Conservation (phyloP, 2,113 vertebrate species). For the Plecturocebus donacophilus region DNA sequence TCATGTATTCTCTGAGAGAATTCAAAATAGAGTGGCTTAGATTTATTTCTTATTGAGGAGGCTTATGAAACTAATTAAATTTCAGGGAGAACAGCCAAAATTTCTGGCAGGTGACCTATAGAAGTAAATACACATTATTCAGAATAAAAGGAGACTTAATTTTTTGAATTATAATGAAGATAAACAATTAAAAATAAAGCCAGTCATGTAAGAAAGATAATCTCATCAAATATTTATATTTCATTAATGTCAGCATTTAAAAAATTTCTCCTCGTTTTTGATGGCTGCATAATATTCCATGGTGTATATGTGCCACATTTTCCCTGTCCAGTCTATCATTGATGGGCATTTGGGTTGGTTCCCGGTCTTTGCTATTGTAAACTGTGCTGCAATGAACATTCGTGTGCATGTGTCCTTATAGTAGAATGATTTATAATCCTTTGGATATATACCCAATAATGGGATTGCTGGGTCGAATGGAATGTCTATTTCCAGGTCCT, state of each 20-base stretch:
- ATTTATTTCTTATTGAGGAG: constrained; percentile 40
- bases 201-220: background rate
- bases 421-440: too few species aligned
- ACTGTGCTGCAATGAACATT: too few species aligned
- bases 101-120: background rate
- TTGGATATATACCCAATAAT: too few species aligned
- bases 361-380: too few species aligned
- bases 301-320: too few species aligned
- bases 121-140: background rate
- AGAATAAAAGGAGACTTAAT: background rate
- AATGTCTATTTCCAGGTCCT: too few species aligned
- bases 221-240: constrained; percentile 23
- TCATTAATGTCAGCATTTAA: background rate
- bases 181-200: constrained; percentile 34
- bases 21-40: background rate
- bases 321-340: too few species aligned
- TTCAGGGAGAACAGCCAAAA: constrained; percentile 31
- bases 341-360: too few species aligned
- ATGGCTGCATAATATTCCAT: too few species aligned
- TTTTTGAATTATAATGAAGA: background rate
- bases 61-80: constrained; percentile 62
- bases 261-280: background rate
- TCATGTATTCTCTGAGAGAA: background rate
- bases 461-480: too few species aligned
- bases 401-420: too few species aligned